Base-by-base conservation (phyloP, 1,140 invertebrate species). In the Diorhabda sublineata region DNA sequence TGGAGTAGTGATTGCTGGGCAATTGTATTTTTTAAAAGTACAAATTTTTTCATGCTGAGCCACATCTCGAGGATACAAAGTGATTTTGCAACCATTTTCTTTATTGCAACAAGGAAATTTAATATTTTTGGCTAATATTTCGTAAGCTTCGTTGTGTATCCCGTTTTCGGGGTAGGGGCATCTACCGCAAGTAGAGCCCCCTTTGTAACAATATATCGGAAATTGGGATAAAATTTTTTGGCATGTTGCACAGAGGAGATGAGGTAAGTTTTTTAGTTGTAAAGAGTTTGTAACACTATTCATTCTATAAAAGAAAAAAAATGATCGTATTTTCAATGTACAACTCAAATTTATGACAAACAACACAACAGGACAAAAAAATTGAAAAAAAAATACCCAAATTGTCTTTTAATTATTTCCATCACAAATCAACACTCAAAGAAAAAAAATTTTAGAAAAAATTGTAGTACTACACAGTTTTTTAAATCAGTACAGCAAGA, bases 81-180 rank as follows among this genome's bases (percentile, higher is more conserved):
- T 66, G 66, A 66, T 63, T 5, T 64, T 4, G 45, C 72, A 73
- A 26, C 72, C 72, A 9, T 69, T 58, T 6, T 26, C n/a, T 7
- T 67, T 61, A 57, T 73, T 64, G 9, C 47, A 58, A 57, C 72
- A 73, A 8, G 72, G 72, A 57, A 73, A 73, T 66, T 68, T 66
- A 42, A 67, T 42, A 60, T 5, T 45, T 26, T 71, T n/a, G 2
- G 69, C 72, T 3, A 71, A 6, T 3, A 9, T 42, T 71, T 73
- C 72, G 58, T 68, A 73, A 8, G 44, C 59, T n/a, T 52, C 63
- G 44, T 67, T 68, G 11, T 52, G 41, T n/a, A 64, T n/a, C n/a
- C 57, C 45, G 3, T 64, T 58, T 5, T 69, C 68, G 7, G 61
- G 9, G 44, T 9, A 11, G 3, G 66, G 60, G 56, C 72, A 73